phyloP scores from a whole-genome alignment of 2,113 vertebrate genomes.

The Atherinomorus stipes region DNA sequence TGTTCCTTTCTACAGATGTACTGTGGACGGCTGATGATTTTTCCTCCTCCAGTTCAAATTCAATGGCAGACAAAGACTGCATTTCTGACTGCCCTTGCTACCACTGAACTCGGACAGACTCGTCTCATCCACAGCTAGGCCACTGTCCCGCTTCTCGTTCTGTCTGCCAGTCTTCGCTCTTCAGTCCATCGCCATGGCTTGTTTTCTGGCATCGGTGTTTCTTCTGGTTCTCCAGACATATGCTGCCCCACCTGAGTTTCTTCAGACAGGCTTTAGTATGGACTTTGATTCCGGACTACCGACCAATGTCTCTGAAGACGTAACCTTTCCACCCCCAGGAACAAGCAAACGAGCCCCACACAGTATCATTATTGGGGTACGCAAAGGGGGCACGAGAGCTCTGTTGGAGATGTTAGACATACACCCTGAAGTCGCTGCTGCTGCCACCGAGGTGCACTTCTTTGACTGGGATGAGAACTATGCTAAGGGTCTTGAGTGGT shows the following conservation, averaged over 20 bases:
- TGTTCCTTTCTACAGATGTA: slow-evolving; percentile 78
- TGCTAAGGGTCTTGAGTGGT: slow-evolving; percentile 92
- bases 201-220: slow-evolving; percentile 84
- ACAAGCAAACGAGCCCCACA: slow-evolving; percentile 88
- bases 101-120: slow-evolving; percentile 69
- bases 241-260: slow-evolving; percentile 77
- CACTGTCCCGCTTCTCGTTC: slow-evolving; percentile 14
- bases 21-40: slow-evolving; percentile 68
- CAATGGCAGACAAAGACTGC: slow-evolving; percentile 72
- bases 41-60: slow-evolving; percentile 57
- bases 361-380: slow-evolving; percentile 93
- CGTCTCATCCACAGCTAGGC: slow-evolving; percentile 60
- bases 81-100: slow-evolving; percentile 56
- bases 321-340: slow-evolving; percentile 84
- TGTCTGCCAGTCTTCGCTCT: slow-evolving; percentile 12
- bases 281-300: slow-evolving; percentile 76
- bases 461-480: slow-evolving; percentile 97
- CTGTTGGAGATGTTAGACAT: slow-evolving; percentile 95
- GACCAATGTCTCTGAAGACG: slow-evolving; percentile 82
- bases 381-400: slow-evolving; percentile 92
- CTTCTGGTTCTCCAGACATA: slow-evolving; percentile 85
- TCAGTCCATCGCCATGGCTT: slow-evolving; percentile 82
- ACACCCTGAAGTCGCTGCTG: slow-evolving; percentile 91
- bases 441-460: slow-evolving; percentile 94
- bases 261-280: slow-evolving; percentile 74